Percentiles rank a stretch among this genome's conserved stretches.
phyloP scores from a whole-genome alignment of 2,113 vertebrate genomes.

The Rhizomys pruinosus region DNA sequence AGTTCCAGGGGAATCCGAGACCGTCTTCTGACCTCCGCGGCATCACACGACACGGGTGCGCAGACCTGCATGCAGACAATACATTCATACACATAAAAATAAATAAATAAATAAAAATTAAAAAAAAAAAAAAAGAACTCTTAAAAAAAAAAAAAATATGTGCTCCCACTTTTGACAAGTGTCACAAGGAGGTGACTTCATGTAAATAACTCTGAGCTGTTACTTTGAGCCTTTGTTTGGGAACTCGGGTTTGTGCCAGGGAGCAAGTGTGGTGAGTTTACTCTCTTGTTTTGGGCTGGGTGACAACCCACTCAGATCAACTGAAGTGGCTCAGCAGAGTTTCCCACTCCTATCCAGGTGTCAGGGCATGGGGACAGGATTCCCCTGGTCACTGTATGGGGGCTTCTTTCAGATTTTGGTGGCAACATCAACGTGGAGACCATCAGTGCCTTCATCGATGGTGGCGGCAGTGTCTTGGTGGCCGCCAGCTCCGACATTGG shows the following conservation, averaged over 20 bases:
- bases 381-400: background rate
- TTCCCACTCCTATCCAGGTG: fast-evolving
- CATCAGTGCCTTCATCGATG: slow-evolving; percentile 96
- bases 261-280: fast-evolving
- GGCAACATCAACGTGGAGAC: slow-evolving; percentile 98
- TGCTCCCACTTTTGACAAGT: background rate
- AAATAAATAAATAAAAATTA: too few species aligned
- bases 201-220: background rate
- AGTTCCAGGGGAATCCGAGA: too few species aligned
- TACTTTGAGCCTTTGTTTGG: background rate
- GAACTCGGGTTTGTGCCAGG: background rate
- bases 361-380: background rate
- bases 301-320: background rate
- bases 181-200: background rate
- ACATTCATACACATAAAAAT: too few species aligned
- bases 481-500: slow-evolving; percentile 96
- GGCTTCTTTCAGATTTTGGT: slow-evolving; percentile 92
- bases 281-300: background rate
- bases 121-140: too few species aligned
- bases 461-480: slow-evolving; percentile 95
- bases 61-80: too few species aligned
- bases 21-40: too few species aligned
- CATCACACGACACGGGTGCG: too few species aligned
- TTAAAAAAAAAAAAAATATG: too few species aligned
- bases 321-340: background rate